Conservation (phyloP, 2,888 invertebrate genomes). For the Drosophila pseudotalamancana region DNA sequence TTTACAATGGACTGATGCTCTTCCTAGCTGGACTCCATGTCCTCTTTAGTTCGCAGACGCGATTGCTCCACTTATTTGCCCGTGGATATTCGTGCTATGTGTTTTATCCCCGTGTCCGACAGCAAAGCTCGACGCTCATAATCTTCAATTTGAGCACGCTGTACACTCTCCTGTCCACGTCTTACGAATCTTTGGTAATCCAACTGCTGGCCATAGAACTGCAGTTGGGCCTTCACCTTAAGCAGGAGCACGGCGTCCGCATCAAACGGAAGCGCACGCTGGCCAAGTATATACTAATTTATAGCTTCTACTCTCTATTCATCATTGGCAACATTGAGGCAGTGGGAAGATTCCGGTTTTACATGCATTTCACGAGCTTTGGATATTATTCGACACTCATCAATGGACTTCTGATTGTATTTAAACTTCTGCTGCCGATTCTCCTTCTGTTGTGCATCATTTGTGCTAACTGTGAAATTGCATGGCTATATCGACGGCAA, state of each 20-base stretch:
- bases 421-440: constrained; percentile 93
- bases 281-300: constrained; percentile 87
- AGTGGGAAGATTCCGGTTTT: constrained; percentile 96
- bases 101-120: constrained; percentile 38
- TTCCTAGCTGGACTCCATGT: constrained; percentile 57
- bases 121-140: constrained; percentile 85
- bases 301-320: constrained; percentile 94
- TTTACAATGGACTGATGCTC: constrained; percentile 50
- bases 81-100: constrained; percentile 85
- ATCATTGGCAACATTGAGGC: constrained; percentile 98
- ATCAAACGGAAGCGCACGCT: constrained; percentile 30
- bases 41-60: constrained; percentile 79
- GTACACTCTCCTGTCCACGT: constrained; percentile 88
- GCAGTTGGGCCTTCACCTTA: constrained; percentile 51
- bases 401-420: constrained; percentile 92
- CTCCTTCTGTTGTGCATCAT: constrained; percentile 86
- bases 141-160: constrained; percentile 87
- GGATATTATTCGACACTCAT: constrained; percentile 95
- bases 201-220: constrained; percentile 84
- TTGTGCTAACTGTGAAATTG: constrained; percentile 46
- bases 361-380: constrained; percentile 95
- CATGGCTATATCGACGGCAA: constrained; percentile 71
- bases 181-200: constrained; percentile 92
- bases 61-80: constrained; percentile 86
- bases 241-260: constrained; percentile 22